These are phyloP conservation scores for Scelioninae gen. 1 DNA, from an alignment of 2,888 invertebrate species.

Conservation along the genomic window DNA sequence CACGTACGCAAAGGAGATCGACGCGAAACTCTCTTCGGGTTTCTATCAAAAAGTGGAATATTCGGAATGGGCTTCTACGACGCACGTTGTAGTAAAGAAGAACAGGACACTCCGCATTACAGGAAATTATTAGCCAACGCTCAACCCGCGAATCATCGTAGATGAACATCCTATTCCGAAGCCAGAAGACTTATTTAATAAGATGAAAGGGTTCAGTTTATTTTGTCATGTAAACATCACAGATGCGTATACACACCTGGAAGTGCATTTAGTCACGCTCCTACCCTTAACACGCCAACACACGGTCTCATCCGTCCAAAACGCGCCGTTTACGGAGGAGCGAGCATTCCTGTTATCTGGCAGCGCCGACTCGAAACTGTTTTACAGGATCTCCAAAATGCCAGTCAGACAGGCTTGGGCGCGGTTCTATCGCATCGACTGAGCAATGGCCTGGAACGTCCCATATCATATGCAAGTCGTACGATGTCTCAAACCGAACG, in stretches of 20 bases:
- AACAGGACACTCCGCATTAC: constrained; percentile 37
- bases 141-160: constrained; percentile 49
- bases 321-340: constrained; percentile 40
- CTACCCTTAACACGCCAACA: constrained; percentile 52
- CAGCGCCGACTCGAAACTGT: constrained; percentile 42
- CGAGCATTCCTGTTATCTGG: constrained; percentile 28
- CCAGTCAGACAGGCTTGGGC: too few relatives aligned
- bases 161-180: constrained; percentile 58
- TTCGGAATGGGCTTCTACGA: constrained; percentile 51
- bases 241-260: constrained; percentile 46
- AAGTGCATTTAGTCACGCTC: constrained; percentile 39
- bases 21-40: constrained; percentile 10
- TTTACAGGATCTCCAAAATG: constrained; percentile 1
- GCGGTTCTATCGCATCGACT: too few relatives aligned
- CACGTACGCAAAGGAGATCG: constrained; percentile 23
- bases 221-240: constrained; percentile 31
- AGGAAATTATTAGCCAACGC: constrained; percentile 8
- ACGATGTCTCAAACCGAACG: too few relatives aligned
- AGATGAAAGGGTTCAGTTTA: constrained; percentile 30
- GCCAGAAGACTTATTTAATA: constrained; percentile 43
- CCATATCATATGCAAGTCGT: too few relatives aligned
- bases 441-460: too few relatives aligned
- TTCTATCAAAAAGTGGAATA: constrained; percentile 34
- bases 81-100: constrained; percentile 37
- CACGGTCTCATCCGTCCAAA: constrained; percentile 53